phyloP scores from a whole-genome alignment of 2,797 vertebrate species.

The Smutsia gigantea region DNA sequence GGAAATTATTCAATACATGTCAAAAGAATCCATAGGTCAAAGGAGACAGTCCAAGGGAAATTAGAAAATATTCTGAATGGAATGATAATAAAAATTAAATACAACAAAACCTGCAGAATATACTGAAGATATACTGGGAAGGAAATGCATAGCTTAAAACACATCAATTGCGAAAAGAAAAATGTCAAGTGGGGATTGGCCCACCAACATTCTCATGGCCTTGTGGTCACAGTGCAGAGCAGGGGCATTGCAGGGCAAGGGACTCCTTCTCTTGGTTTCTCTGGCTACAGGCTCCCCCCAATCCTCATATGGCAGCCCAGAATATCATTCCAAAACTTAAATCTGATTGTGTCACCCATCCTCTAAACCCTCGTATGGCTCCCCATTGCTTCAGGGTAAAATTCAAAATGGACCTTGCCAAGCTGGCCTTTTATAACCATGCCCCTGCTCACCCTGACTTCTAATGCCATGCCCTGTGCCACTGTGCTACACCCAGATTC shows the following conservation, averaged over 20 bases:
- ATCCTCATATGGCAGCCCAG: not conserved
- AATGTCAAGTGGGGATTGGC: not conserved
- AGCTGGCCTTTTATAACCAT: not conserved
- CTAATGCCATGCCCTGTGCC: not conserved
- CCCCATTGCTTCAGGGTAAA: not conserved
- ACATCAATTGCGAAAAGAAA: not conserved
- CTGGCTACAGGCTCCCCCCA: not conserved
- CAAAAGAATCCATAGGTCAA: not conserved
- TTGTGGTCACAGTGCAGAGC: not conserved
- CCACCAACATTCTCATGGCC: not conserved
- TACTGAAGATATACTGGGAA: not conserved
- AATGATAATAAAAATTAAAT: not conserved
- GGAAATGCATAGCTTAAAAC: not conserved
- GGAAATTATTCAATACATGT: not conserved
- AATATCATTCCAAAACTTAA: not conserved
- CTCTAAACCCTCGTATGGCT: not conserved
- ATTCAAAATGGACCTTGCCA: not conserved
- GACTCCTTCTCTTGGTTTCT: not conserved
- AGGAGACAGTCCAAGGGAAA: not conserved
- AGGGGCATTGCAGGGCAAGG: too few species aligned
- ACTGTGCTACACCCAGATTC: not conserved
- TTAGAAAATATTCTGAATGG: not conserved
- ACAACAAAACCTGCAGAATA: not conserved
- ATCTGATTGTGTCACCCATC: not conserved
- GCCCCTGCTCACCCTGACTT: not conserved